These are phyloP conservation scores for Takifugu ocellatus DNA, from an alignment of 2,797 vertebrate species.

Conservation along the genomic window DNA sequence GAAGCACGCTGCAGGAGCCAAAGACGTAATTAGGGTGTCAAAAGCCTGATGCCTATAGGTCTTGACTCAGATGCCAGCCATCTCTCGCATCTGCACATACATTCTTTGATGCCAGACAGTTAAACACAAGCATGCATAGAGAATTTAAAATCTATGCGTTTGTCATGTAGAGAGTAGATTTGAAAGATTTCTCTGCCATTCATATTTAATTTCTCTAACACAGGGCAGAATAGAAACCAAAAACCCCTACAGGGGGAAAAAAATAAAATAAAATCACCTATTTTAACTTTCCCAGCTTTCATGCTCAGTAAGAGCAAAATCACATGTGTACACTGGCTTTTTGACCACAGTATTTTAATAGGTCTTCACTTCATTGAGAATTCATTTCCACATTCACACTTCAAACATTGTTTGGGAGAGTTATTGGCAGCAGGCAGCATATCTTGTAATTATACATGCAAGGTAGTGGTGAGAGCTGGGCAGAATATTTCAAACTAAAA, in stretches of 20 bases:
- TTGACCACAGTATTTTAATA: slow-evolving; percentile 80
- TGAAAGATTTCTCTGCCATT: background rate
- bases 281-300: slow-evolving; percentile 63
- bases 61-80: slow-evolving; percentile 47
- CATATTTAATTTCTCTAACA: slow-evolving; percentile 26
- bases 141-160: background rate
- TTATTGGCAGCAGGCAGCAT: slow-evolving; percentile 81
- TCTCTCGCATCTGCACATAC: slow-evolving; percentile 46
- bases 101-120: slow-evolving; percentile 35
- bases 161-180: background rate
- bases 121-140: slow-evolving; percentile 13
- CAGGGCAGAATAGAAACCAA: slow-evolving; percentile 52
- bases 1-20: slow-evolving; percentile 49
- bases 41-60: slow-evolving; percentile 63
- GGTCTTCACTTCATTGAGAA: slow-evolving; percentile 83
- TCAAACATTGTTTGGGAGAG: slow-evolving; percentile 80
- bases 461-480: slow-evolving; percentile 73
- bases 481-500: slow-evolving; percentile 73
- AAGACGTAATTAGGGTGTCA: slow-evolving; percentile 69
- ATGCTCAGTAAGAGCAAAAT: slow-evolving; percentile 67
- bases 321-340: slow-evolving; percentile 73
- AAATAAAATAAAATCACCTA: slow-evolving; percentile 39
- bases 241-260: slow-evolving; percentile 27
- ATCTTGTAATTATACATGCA: slow-evolving; percentile 80
- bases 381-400: slow-evolving; percentile 75